A percentile compares a stretch with the other conserved stretches of the same genome.
These are phyloP conservation scores for Cossypha polioptera DNA, from an alignment of 2,797 vertebrate genomes.

Conservation along the genomic window DNA sequence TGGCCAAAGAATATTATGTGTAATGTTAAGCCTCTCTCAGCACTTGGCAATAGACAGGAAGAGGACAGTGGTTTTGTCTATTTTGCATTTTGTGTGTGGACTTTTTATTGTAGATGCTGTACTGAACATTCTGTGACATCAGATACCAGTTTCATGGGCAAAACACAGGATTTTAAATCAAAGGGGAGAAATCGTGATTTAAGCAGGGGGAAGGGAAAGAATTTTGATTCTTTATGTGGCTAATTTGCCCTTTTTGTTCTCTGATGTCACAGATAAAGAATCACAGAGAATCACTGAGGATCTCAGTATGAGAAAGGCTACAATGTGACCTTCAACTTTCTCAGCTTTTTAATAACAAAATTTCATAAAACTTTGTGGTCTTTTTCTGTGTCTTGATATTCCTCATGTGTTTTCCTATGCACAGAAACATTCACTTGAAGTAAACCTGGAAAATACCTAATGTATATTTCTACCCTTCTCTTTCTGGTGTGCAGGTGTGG, in stretches of 20 bases:
- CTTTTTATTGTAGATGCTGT: background rate
- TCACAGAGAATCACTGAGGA: background rate
- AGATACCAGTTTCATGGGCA: background rate
- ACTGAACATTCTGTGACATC: background rate
- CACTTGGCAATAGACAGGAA: background rate
- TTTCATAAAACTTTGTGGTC: background rate
- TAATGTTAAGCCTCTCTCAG: background rate
- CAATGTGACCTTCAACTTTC: background rate
- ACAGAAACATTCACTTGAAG: background rate
- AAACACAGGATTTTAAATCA: background rate
- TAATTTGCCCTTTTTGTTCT: background rate
- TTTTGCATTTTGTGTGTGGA: background rate
- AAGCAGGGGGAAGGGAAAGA: rapidly evolving
- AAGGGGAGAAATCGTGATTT: background rate
- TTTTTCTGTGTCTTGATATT: background rate
- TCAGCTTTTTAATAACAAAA: background rate
- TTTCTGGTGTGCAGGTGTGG: slow-evolving; percentile 77
- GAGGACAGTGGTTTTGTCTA: background rate
- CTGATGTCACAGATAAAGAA: background rate
- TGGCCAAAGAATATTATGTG: background rate
- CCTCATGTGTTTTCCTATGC: background rate
- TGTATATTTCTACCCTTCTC: background rate
- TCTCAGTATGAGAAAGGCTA: background rate
- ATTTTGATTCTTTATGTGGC: background rate
- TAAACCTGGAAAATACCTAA: background rate